phyloP scores from a whole-genome alignment of 2,797 vertebrate species.

The Euthynnus affinis region DNA sequence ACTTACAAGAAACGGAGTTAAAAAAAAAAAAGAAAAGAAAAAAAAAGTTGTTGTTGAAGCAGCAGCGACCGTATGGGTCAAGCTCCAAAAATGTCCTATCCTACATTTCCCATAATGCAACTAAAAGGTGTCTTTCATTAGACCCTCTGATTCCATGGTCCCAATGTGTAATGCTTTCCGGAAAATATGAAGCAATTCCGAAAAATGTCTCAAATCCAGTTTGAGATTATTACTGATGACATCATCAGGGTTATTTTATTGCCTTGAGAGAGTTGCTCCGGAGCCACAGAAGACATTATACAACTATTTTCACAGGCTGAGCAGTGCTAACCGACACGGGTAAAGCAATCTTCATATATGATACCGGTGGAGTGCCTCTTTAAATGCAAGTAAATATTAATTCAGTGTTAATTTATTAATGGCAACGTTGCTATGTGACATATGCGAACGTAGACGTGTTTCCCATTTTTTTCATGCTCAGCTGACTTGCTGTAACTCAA shows the following conservation, averaged over 20 bases:
- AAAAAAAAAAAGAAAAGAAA: not conserved
- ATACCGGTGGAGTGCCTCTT: too few species aligned
- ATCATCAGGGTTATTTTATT: not conserved
- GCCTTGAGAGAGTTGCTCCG: too few species aligned
- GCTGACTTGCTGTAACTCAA: not conserved
- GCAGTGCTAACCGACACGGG: too few species aligned
- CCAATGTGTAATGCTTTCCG: not conserved
- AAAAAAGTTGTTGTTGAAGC: too few species aligned
- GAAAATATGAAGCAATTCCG: not conserved
- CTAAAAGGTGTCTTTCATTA: not conserved
- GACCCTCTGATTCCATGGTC: not conserved
- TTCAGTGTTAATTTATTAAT: not conserved
- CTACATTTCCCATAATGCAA: slow-evolving; percentile 13
- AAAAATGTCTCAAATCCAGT: not conserved
- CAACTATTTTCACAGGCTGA: too few species aligned
- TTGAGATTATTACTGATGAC: not conserved
- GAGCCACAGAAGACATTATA: too few species aligned
- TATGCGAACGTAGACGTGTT: not conserved
- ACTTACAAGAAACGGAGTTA: not conserved
- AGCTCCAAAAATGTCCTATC: not conserved
- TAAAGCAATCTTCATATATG: too few species aligned
- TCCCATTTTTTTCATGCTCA: not conserved
- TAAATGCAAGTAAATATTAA: not conserved
- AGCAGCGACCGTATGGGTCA: not conserved
- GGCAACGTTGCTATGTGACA: not conserved